Conservation (phyloP, 2,888 invertebrate species). For the Melikaiella ostensackeni region DNA sequence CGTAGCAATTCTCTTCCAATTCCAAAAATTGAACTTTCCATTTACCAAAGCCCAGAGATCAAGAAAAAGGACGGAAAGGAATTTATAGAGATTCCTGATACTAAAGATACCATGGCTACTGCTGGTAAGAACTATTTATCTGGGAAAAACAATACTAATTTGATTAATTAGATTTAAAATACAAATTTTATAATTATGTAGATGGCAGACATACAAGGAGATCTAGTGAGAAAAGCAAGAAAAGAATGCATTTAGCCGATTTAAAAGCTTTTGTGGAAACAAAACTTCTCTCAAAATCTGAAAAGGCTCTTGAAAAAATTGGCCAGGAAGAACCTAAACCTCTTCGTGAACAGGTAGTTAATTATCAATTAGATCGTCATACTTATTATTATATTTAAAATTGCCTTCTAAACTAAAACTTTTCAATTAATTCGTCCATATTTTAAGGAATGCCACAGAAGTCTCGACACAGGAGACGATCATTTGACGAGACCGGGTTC, state of each 20-base stretch:
- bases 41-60: constrained; percentile 87
- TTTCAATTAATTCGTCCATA: not conserved
- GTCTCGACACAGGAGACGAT: constrained; percentile 88
- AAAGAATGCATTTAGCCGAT: constrained; percentile 94
- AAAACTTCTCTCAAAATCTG: constrained; percentile 93
- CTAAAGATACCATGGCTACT: constrained; percentile 83
- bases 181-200: not conserved
- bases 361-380: constrained; percentile 18
- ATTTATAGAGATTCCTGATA: constrained; percentile 88
- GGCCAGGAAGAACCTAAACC: constrained; percentile 84
- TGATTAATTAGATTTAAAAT: not conserved
- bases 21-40: constrained; percentile 93
- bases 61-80: constrained; percentile 84
- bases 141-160: not conserved
- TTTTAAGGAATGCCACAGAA: constrained; percentile 87
- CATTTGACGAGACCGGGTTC: constrained; percentile 86
- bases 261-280: constrained; percentile 94
- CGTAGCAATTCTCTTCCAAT: constrained; percentile 96
- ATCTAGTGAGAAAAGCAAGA: constrained; percentile 90
- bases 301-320: constrained; percentile 93
- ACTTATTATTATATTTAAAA: constrained; percentile 17
- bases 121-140: constrained; percentile 77
- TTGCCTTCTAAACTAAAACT: not conserved
- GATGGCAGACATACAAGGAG: constrained; percentile 80
- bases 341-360: constrained; percentile 53